Conservation (phyloP, 2,888 invertebrate genomes). For the Ochropleura leucogaster region DNA sequence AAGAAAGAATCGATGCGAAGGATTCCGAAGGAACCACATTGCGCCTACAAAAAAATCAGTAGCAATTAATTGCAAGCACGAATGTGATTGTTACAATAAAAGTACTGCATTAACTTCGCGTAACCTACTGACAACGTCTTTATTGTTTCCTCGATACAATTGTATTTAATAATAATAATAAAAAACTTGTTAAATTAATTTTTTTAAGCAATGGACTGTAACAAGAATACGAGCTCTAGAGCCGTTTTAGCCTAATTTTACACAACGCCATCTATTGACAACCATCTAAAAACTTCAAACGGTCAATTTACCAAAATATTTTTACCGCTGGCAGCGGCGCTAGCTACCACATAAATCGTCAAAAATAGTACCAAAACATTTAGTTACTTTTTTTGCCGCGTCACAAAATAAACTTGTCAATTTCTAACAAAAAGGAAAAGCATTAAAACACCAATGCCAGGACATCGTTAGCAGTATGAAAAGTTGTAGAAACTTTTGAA, state of each 20-base stretch:
- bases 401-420: not conserved
- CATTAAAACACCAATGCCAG: slow-evolving; percentile 38
- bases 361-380: not conserved
- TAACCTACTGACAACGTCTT: not conserved
- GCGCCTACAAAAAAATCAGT: slow-evolving; percentile 22
- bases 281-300: not conserved
- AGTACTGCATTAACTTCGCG: not conserved
- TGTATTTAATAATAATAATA: not conserved
- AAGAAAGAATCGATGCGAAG: too few relatives aligned
- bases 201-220: not conserved
- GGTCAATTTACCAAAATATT: not conserved
- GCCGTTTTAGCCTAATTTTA: not conserved
- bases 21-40: not conserved
- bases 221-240: not conserved
- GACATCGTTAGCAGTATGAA: slow-evolving; percentile 56
- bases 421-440: slow-evolving; percentile 12
- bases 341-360: not conserved
- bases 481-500: slow-evolving; percentile 53
- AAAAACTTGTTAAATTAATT: not conserved
- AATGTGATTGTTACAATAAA: not conserved
- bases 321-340: not conserved
- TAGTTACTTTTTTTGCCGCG: slow-evolving; percentile 6
- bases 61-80: slow-evolving; percentile 18
- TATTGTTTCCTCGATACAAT: not conserved
- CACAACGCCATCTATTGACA: slow-evolving; percentile 38